phyloP scores from a whole-genome alignment of 2,888 invertebrate species.

The Epinotia bilunana region DNA sequence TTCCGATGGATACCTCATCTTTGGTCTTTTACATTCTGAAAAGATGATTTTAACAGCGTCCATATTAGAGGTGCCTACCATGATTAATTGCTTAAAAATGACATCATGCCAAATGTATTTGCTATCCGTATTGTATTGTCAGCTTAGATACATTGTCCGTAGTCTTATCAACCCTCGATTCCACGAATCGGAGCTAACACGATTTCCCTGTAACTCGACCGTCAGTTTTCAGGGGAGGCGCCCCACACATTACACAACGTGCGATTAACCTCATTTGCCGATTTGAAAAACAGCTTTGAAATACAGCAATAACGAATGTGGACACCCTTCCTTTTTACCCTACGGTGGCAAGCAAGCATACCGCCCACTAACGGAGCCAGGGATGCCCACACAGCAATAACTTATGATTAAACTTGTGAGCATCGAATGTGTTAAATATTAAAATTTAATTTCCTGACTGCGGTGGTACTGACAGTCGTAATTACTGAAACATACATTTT shows the following conservation, averaged over 20 bases:
- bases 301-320: neutral
- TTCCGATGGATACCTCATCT: no score
- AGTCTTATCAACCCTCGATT: neutral
- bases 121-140: no score
- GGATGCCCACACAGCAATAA: no score
- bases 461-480: neutral
- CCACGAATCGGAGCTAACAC: slow-evolving; percentile 14
- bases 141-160: neutral
- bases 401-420: no score
- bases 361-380: no score
- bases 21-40: no score
- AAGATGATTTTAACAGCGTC: no score
- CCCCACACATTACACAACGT: neutral
- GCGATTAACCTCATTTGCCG: neutral
- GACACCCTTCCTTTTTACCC: no score
- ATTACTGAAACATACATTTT: neutral
- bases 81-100: no score
- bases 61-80: no score
- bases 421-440: neutral
- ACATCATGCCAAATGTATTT: no score
- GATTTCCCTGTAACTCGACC: slow-evolving; percentile 17
- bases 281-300: slow-evolving; percentile 3
- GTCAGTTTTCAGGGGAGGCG: slow-evolving; percentile 9
- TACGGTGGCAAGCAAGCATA: no score
- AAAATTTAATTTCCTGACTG: slow-evolving; percentile 8